A percentile compares a stretch with the other conserved stretches of the same genome.
phyloP scores from a whole-genome alignment of 2,888 invertebrate genomes.

The Aproaerema taeniolella region DNA sequence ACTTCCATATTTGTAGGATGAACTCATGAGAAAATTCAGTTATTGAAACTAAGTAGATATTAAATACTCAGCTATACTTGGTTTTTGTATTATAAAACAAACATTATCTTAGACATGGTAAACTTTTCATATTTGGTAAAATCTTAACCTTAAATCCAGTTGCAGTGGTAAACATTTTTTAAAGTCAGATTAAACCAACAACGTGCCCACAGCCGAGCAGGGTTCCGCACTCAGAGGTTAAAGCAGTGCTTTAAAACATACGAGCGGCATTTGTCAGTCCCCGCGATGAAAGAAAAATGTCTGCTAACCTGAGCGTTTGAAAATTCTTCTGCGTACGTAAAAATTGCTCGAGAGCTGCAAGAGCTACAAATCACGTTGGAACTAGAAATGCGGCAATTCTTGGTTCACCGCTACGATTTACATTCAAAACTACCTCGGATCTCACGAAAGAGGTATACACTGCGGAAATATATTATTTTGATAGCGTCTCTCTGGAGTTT shows the following conservation, averaged over 20 bases:
- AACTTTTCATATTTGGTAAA: too few species aligned
- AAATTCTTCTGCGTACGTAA: slow-evolving; percentile 8
- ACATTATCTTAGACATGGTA: too few species aligned
- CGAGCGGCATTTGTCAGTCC: slow-evolving; percentile 6
- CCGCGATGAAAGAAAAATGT: slow-evolving; percentile 8
- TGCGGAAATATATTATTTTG: slow-evolving; percentile 12
- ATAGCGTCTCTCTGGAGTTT: slow-evolving; percentile 7
- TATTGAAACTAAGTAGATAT: too few species aligned
- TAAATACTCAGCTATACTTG: too few species aligned
- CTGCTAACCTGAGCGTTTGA: neutral
- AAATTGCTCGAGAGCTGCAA: slow-evolving; percentile 4
- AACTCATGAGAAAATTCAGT: too few species aligned
- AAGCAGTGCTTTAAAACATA: neutral
- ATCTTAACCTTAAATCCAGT: too few species aligned
- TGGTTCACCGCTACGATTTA: slow-evolving; percentile 12
- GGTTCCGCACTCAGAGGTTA: too few species aligned
- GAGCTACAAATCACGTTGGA: slow-evolving; percentile 14
- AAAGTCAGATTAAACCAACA: too few species aligned
- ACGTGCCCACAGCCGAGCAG: too few species aligned
- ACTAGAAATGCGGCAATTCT: slow-evolving; percentile 11
- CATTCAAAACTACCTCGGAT: slow-evolving; percentile 8
- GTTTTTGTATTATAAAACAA: too few species aligned
- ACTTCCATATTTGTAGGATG: too few species aligned
- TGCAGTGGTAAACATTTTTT: too few species aligned
- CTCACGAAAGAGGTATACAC: slow-evolving; percentile 3